A percentile compares a stretch with the other conserved stretches of the same genome.
Conservation (phyloP, 1,140 invertebrate species). For the Schmidtea mediterranea region DNA sequence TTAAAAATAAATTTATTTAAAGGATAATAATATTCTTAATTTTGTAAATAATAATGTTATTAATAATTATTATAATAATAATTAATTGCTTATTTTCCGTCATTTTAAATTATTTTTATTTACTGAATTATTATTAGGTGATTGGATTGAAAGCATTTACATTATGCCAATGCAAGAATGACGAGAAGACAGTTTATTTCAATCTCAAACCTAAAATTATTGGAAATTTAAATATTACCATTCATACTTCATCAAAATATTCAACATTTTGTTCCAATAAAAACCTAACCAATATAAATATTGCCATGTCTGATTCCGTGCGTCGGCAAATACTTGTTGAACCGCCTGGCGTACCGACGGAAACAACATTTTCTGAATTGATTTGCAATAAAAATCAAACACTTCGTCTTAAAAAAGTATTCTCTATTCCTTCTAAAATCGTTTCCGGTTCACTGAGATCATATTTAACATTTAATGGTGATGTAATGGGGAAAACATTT, state of each 20-base stretch:
- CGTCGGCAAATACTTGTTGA: not conserved
- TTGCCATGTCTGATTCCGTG: not conserved
- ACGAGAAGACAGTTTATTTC: not conserved
- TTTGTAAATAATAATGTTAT: no score
- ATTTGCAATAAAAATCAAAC: not conserved
- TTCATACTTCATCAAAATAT: not conserved
- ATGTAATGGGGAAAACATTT: constrained; percentile 18
- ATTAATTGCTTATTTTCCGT: no score
- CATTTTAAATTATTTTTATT: no score
- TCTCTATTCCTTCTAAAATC: not conserved
- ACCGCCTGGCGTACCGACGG: not conserved
- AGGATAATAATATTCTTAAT: no score
- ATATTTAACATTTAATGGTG: not conserved
- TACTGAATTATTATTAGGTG: no score
- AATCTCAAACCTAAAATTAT: not conserved
- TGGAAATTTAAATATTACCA: not conserved
- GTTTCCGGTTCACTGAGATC: not conserved
- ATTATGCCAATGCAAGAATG: no score
- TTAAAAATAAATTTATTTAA: no score
- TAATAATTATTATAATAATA: no score
- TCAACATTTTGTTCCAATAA: not conserved
- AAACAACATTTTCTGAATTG: not conserved
- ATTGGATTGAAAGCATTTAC: no score
- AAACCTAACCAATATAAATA: not conserved
- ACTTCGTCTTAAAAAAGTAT: not conserved